Percentiles rank a stretch among this genome's conserved stretches.
phyloP scores from a whole-genome alignment of 2,888 invertebrate species.

The Rhaphigaster nebulosa region DNA sequence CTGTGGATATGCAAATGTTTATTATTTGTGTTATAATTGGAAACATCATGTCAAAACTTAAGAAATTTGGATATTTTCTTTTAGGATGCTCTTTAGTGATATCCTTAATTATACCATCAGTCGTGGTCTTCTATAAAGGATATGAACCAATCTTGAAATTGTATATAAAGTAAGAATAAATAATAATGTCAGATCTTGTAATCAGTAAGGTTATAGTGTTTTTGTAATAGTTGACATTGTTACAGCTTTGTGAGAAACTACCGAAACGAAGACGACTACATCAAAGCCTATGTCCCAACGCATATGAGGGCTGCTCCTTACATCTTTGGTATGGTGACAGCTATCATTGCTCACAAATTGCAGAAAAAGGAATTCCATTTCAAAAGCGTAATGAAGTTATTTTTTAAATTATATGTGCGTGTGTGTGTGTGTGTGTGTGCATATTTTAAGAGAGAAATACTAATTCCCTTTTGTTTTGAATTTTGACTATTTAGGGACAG shows the following conservation, averaged over 20 bases:
- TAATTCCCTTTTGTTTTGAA: conserved; percentile 56
- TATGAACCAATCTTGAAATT: conserved; percentile 64
- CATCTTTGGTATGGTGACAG: conserved; percentile 65
- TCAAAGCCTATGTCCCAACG: conserved; percentile 65
- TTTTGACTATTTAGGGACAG: conserved; percentile 13
- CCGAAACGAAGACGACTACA: conserved; percentile 63
- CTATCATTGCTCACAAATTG: conserved; percentile 64
- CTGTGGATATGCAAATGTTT: conserved; percentile 66
- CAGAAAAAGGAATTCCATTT: conserved; percentile 64
- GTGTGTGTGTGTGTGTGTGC: neutral
- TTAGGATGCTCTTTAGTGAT: conserved; percentile 60
- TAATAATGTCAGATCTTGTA: neutral
- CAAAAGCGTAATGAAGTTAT: conserved; percentile 63
- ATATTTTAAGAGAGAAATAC: neutral
- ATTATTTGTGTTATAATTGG: conserved; percentile 63
- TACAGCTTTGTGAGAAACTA: conserved; percentile 64
- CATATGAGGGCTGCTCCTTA: conserved; percentile 66
- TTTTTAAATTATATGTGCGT: neutral
- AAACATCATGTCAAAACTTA: conserved; percentile 64
- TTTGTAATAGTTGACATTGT: conserved; percentile 20
- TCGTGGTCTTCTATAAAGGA: conserved; percentile 62
- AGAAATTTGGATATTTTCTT: conserved; percentile 58
- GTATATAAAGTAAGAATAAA: conserved; percentile 64
- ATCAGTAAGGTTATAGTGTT: neutral
- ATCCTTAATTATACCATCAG: conserved; percentile 63